Percentiles rank a stretch among this genome's conserved stretches.
phyloP scores from a whole-genome alignment of 1,140 invertebrate genomes.

The Geopemphigus sp. region DNA sequence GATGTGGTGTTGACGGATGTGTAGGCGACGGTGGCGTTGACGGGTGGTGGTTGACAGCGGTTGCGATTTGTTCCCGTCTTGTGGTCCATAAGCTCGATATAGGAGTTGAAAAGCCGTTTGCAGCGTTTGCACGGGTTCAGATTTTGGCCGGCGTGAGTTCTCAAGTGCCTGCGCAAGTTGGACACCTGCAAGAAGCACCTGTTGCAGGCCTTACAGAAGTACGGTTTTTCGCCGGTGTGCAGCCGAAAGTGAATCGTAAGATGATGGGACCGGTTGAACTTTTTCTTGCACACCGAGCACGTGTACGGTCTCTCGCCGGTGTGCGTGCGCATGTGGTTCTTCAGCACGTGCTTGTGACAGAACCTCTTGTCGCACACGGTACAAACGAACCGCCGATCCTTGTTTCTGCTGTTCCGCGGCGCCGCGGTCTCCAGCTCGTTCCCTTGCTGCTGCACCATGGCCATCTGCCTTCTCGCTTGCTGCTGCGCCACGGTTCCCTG shows the following conservation, averaged over 20 bases:
- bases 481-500: no score
- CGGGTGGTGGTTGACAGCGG: no score
- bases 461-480: no score
- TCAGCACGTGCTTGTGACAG: constrained; percentile 91
- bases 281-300: constrained; percentile 89
- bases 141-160: constrained; percentile 95
- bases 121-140: constrained; percentile 84
- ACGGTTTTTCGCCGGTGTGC: constrained; percentile 91
- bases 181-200: constrained; percentile 91
- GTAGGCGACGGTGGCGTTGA: no score
- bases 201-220: constrained; percentile 86
- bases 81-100: constrained; percentile 81
- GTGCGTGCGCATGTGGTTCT: constrained; percentile 95
- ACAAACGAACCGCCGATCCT: constrained; percentile 82
- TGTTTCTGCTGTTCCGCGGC: constrained; percentile 57
- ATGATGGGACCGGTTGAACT: constrained; percentile 94
- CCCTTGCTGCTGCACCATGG: no score
- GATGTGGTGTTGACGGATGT: constrained; percentile 46
- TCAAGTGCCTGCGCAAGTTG: constrained; percentile 86
- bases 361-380: constrained; percentile 81
- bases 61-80: constrained; percentile 55
- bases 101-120: no score
- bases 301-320: constrained; percentile 96
- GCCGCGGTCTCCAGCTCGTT: not conserved
- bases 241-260: constrained; percentile 89